phyloP scores from a whole-genome alignment of 1,140 invertebrate genomes.

The Thaumatotibia leucotreta region DNA sequence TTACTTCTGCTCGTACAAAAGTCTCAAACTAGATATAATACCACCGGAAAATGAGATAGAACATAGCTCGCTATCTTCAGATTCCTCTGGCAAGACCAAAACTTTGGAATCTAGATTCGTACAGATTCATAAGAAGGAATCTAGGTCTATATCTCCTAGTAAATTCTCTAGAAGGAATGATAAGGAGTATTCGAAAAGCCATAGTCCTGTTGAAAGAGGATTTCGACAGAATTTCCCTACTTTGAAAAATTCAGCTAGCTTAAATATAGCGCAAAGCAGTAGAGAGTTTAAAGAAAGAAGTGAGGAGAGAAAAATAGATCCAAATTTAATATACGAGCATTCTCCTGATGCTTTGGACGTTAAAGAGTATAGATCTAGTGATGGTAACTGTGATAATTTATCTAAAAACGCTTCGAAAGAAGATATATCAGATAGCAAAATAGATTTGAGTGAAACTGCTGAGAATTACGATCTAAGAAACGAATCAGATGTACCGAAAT shows the following conservation, averaged over 20 bases:
- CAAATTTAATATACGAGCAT: constrained; percentile 68
- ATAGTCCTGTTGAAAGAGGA: constrained; percentile 60
- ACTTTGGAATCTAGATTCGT: constrained; percentile 48
- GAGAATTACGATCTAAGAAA: constrained; percentile 68
- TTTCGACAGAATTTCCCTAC: constrained; percentile 63
- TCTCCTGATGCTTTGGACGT: constrained; percentile 67
- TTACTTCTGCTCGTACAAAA: constrained; percentile 85
- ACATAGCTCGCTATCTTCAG: constrained; percentile 57
- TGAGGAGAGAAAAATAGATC: constrained; percentile 41
- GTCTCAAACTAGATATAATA: constrained; percentile 71
- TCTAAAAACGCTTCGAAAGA: constrained; percentile 52
- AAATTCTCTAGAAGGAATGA: constrained; percentile 51
- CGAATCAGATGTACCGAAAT: constrained; percentile 56
- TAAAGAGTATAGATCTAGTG: constrained; percentile 58
- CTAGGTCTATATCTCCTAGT: constrained; percentile 62
- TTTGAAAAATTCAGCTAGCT: constrained; percentile 46
- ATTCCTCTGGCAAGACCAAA: constrained; percentile 56
- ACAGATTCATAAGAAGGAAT: constrained; percentile 49
- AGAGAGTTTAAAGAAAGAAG: constrained; percentile 33
- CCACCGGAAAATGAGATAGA: constrained; percentile 63
- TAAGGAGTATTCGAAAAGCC: constrained; percentile 68
- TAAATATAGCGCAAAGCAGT: constrained; percentile 45
- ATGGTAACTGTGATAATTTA: constrained; percentile 52
- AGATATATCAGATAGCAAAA: constrained; percentile 53
- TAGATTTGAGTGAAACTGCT: constrained; percentile 73